Evolutionary conservation across 2,888 invertebrate species (phyloP), one percentile per base, ranked within the genome.

Genomic region (Notodonta dromedarius): DNA sequence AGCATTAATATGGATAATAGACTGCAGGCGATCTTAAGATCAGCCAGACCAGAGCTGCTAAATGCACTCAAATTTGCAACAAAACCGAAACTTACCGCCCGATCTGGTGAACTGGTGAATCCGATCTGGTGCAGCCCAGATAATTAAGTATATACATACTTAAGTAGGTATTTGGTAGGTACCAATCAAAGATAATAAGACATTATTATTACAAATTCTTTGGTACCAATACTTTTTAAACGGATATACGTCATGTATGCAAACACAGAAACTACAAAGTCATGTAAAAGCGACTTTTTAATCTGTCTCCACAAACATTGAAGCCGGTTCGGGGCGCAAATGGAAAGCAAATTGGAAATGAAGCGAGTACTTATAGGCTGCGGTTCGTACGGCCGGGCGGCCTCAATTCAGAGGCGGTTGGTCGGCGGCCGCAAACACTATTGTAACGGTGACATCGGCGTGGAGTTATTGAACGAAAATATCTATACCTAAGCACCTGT

Each of bases 271-370:
- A 58, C 44, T 68, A 71, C 58, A 62, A 67, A 76, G 70, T 62
- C 73, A 75, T 63, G 69, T 71, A 68, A 69, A 73, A 66, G 68
- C 67, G 66, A 79, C 74, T 79, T 78, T 82, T 80, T 74, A 79
- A 82, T 84, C 77, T 68, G 72, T 69, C 79, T 79, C 71, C 74
- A 73, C 76, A 82, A 80, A 82, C 76, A 80, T 78, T 76, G 62
- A 73, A 73, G 63, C 61, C 66, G 67, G 65, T 59, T 66, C 71
- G 60, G 65, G 74, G 70, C 65, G 67, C 69, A 73, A 82, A 83
- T 84, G 84, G 84, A 87, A 88, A 87, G 83, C 83, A 82, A 87
- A 86, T 84, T 86, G 83, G 80, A 86, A 85, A 82, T 79, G 70
- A 82, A 79, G 79, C 79, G 75, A 77, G 65, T 70, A 72, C 70